Percentiles rank a stretch among this genome's conserved stretches.
phyloP scores from a whole-genome alignment of 2,888 invertebrate genomes.

The Sinodicranocentrus sp. region DNA sequence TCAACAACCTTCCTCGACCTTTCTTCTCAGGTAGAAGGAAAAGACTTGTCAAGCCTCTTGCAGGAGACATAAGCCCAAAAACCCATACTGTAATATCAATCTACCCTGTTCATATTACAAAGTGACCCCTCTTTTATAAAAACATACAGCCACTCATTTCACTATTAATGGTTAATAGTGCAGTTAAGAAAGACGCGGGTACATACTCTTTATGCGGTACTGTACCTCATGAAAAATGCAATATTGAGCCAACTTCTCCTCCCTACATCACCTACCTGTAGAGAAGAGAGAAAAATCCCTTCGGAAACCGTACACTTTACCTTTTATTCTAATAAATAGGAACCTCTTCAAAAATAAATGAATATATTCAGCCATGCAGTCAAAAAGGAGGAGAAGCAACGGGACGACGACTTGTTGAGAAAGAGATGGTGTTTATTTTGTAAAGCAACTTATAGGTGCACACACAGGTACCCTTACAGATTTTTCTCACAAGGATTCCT shows the following conservation, averaged over 20 bases:
- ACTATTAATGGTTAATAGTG: slow-evolving; percentile 33
- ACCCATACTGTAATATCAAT: slow-evolving; percentile 10
- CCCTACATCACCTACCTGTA: background rate
- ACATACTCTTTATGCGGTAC: background rate
- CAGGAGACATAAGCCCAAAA: too few species aligned
- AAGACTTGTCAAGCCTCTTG: too few species aligned
- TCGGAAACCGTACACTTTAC: slow-evolving; percentile 8
- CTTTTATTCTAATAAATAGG: slow-evolving; percentile 50
- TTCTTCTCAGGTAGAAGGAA: slow-evolving; percentile 1
- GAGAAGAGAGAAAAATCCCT: background rate
- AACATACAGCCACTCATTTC: slow-evolving; percentile 38
- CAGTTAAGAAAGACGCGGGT: background rate
- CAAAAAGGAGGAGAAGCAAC: slow-evolving; percentile 17
- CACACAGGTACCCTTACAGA: slow-evolving; percentile 23
- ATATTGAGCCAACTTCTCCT: too few species aligned
- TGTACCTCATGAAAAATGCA: too few species aligned
- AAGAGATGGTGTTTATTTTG: background rate
- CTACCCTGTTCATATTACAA: background rate
- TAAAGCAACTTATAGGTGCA: background rate
- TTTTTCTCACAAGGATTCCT: background rate
- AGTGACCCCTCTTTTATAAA: slow-evolving; percentile 32
- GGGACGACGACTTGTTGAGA: slow-evolving; percentile 10
- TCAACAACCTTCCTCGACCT: slow-evolving; percentile 57
- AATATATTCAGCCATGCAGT: slow-evolving; percentile 17
- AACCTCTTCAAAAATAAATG: slow-evolving; percentile 42